phyloP scores from a whole-genome alignment of 2,113 vertebrate genomes.

The Brachirus orientalis region DNA sequence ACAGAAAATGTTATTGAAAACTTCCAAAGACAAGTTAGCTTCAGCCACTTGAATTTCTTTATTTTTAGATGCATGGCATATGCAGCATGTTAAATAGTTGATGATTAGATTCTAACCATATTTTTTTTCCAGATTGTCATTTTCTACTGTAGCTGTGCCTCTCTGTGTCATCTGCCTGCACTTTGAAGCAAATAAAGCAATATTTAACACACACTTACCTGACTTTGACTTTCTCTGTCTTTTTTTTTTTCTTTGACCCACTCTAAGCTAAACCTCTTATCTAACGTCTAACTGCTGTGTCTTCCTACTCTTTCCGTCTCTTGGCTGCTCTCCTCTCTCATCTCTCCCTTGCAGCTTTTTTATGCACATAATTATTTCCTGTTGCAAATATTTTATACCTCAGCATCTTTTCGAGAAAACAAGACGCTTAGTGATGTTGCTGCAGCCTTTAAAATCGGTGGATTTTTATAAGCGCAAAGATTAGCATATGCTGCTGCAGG shows the following conservation, averaged over 20 bases:
- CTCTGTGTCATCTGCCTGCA: slow-evolving; percentile 47
- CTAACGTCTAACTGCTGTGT: slow-evolving; percentile 22
- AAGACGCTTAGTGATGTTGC: slow-evolving; percentile 15
- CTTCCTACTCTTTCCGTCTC: background rate
- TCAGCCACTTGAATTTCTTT: background rate
- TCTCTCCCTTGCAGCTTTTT: slow-evolving; percentile 19
- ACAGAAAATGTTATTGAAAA: too few relatives aligned
- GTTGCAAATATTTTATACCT: slow-evolving; percentile 10
- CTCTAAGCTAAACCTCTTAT: slow-evolving; percentile 26
- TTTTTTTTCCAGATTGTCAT: slow-evolving; percentile 14
- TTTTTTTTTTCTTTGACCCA: slow-evolving; percentile 51
- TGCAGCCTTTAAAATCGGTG: slow-evolving; percentile 15
- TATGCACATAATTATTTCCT: slow-evolving; percentile 2
- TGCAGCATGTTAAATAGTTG: background rate
- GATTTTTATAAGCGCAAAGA: slow-evolving; percentile 44
- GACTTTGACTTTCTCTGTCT: slow-evolving; percentile 44
- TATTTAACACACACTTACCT: slow-evolving; percentile 55
- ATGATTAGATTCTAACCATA: background rate
- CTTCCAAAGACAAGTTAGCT: too few relatives aligned
- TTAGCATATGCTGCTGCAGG: slow-evolving; percentile 24
- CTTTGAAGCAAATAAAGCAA: slow-evolving; percentile 65
- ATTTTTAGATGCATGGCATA: background rate
- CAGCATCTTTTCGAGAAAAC: slow-evolving; percentile 13
- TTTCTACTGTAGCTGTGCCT: slow-evolving; percentile 25
- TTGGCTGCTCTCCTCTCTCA: background rate